Percentiles rank a stretch among this genome's conserved stretches.
phyloP scores from a whole-genome alignment of 2,888 invertebrate species.

The Melanargia galathea region DNA sequence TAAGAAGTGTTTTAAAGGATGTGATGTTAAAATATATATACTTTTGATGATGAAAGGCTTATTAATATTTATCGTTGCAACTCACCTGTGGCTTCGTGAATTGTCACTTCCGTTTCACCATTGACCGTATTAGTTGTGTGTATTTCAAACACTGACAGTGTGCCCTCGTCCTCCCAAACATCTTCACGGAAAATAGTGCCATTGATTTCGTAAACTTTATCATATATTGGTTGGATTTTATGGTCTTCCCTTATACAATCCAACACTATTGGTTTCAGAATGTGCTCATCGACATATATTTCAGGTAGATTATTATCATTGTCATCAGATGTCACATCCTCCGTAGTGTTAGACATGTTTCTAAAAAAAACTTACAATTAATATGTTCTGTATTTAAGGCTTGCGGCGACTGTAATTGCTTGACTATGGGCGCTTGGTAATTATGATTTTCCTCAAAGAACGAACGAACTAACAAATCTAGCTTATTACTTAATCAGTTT shows the following conservation, averaged over 20 bases:
- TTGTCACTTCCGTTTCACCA: slow-evolving; percentile 3
- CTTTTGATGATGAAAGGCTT: too few species aligned
- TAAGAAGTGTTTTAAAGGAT: too few species aligned
- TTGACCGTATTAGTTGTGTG: background rate
- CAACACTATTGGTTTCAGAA: slow-evolving; percentile 13
- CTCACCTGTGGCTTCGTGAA: slow-evolving; percentile 2
- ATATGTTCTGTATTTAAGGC: too few species aligned
- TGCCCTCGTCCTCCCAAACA: background rate
- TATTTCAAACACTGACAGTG: slow-evolving; percentile 10
- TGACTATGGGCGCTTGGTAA: too few species aligned
- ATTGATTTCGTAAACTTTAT: slow-evolving; percentile 29
- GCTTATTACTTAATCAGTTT: too few species aligned
- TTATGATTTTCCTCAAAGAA: too few species aligned
- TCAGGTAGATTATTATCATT: slow-evolving; percentile 1
- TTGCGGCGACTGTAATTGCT: too few species aligned
- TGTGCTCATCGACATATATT: slow-evolving; percentile 12
- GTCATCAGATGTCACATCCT: background rate
- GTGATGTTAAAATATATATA: too few species aligned
- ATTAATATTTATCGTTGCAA: background rate
- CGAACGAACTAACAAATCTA: too few species aligned
- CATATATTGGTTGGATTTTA: background rate
- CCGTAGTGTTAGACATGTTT: background rate
- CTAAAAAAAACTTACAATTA: background rate
- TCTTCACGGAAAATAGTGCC: slow-evolving; percentile 29
- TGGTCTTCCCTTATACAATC: background rate